A percentile compares a stretch with the other conserved stretches of the same genome.
Conservation (phyloP, 2,113 vertebrate species). For the Talpa occidentalis region DNA sequence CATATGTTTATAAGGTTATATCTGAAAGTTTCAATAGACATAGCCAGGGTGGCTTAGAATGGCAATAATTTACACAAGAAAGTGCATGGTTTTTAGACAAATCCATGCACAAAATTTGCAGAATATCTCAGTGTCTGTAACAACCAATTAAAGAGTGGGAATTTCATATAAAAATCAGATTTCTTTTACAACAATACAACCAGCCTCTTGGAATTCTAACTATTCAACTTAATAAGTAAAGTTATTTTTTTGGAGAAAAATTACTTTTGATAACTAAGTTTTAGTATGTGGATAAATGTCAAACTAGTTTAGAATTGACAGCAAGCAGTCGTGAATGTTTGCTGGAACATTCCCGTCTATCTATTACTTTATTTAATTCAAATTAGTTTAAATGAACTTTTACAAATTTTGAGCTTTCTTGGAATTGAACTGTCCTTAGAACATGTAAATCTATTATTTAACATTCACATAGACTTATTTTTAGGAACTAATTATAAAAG, state of each 20-base stretch:
- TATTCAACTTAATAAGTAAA: background rate
- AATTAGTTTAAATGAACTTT: conserved; percentile 25
- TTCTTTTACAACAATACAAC: background rate
- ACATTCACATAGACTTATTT: conserved; percentile 10
- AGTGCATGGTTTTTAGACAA: background rate
- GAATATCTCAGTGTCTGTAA: background rate
- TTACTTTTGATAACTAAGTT: conserved; percentile 28
- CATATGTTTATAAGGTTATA: background rate
- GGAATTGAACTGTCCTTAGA: background rate
- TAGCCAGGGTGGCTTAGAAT: background rate
- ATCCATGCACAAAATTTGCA: background rate
- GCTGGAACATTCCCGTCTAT: background rate
- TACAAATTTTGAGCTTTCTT: background rate
- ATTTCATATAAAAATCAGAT: background rate
- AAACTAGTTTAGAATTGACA: conserved; percentile 41
- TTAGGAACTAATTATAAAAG: conserved; percentile 46
- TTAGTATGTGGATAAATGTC: background rate
- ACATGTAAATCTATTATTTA: background rate
- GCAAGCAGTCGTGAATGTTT: background rate
- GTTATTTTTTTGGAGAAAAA: background rate
- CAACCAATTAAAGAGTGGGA: background rate
- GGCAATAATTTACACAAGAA: background rate
- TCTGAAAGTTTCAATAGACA: background rate
- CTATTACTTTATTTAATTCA: background rate
- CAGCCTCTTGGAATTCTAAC: background rate